Evolutionary conservation across 1,140 invertebrate genomes (phyloP).

Genomic region (Brachionus sp.): DNA sequence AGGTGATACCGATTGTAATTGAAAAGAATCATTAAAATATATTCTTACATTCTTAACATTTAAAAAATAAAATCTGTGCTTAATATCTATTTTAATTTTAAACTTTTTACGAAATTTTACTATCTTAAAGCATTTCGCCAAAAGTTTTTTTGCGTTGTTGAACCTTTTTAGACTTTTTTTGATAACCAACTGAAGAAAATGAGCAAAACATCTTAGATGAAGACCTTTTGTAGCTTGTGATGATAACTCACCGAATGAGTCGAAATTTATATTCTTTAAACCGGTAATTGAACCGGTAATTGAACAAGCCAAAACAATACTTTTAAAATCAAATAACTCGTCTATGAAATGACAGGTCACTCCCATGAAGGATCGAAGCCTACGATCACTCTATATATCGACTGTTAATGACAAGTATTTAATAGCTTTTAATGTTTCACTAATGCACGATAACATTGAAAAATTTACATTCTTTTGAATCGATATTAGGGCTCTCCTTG

Average conservation of each 20-base stretch:
- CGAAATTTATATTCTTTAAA: background rate
- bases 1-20: too few species aligned
- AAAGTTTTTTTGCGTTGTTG: background rate
- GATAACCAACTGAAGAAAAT: background rate
- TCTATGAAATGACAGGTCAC: background rate
- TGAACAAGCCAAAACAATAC: background rate
- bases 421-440: background rate
- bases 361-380: background rate
- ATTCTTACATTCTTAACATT: too few species aligned
- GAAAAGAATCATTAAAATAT: too few species aligned
- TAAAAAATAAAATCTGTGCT: too few species aligned
- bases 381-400: background rate
- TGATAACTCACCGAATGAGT: background rate
- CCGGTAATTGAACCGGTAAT: background rate
- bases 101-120: background rate
- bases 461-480: too few species aligned
- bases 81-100: too few species aligned
- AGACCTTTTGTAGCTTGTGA: background rate
- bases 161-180: background rate
- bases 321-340: background rate
- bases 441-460: background rate
- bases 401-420: background rate
- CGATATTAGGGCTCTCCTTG: too few species aligned
- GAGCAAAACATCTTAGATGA: background rate
- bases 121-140: background rate